phyloP scores from a whole-genome alignment of 2,888 invertebrate species.

The Chydorus sphaericus region DNA sequence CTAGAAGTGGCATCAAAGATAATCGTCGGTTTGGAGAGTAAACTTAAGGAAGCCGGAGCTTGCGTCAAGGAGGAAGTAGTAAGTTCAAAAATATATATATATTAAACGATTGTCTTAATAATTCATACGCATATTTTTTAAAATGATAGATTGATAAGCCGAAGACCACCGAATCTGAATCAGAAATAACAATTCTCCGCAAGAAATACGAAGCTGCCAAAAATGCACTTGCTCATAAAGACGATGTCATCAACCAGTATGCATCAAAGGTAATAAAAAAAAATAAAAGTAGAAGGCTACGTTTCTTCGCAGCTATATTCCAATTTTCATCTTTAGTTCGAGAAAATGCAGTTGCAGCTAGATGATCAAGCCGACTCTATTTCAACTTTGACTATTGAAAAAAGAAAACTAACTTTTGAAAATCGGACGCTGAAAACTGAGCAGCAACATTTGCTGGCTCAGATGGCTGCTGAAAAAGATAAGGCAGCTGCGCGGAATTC shows the following conservation, averaged over 20 bases:
- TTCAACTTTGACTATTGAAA: background rate
- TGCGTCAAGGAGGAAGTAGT: background rate
- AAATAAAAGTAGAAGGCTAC: no score
- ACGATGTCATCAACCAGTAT: constrained; percentile 4
- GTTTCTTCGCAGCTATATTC: no score
- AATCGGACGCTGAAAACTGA: constrained; percentile 5
- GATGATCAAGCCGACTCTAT: background rate
- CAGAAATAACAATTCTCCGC: background rate
- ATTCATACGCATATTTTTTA: background rate
- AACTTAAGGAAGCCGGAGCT: background rate
- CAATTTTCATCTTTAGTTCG: background rate
- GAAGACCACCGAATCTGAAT: background rate
- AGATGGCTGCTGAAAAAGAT: constrained; percentile 11
- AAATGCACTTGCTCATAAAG: constrained; percentile 1
- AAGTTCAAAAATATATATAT: background rate
- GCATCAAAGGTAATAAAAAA: constrained; percentile 6
- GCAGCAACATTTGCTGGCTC: constrained; percentile 9
- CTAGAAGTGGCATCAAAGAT: background rate
- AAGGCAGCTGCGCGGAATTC: constrained; percentile 4
- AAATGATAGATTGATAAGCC: background rate
- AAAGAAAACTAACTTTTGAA: background rate
- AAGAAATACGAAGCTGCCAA: constrained; percentile 3
- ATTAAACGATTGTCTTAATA: background rate
- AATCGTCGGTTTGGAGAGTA: background rate
- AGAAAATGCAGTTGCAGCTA: background rate